These are phyloP conservation scores for Conomelus anceps DNA, from an alignment of 2,888 invertebrate genomes.

Conservation along the genomic window DNA sequence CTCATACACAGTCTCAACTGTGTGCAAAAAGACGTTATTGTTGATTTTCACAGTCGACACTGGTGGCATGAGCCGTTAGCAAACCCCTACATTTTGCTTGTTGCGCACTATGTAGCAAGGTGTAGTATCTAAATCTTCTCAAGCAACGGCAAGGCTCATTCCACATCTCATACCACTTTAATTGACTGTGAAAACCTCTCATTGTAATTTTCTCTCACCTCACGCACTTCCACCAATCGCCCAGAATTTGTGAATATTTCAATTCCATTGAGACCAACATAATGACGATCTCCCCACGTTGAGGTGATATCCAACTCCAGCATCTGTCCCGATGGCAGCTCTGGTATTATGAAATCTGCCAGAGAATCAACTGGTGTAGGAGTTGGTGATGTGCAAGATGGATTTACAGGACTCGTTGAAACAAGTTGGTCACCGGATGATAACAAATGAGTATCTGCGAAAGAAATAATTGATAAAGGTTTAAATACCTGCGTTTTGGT, in stretches of 20 bases:
- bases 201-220: slow-evolving; percentile 44
- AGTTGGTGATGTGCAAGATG: background rate
- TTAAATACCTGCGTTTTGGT: too few relatives aligned
- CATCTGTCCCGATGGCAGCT: slow-evolving; percentile 61
- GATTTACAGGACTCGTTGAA: background rate
- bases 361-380: background rate
- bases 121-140: too few relatives aligned
- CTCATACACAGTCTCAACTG: too few relatives aligned
- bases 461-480: background rate
- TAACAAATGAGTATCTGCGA: background rate
- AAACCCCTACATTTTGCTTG: too few relatives aligned
- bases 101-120: too few relatives aligned
- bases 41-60: too few relatives aligned
- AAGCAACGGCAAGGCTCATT: too few relatives aligned
- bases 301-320: slow-evolving; percentile 60
- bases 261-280: slow-evolving; percentile 71
- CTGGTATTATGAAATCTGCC: slow-evolving; percentile 64
- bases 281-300: slow-evolving; percentile 75
- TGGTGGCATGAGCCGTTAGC: too few relatives aligned
- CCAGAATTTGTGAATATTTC: slow-evolving; percentile 64
- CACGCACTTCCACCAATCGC: slow-evolving; percentile 50
- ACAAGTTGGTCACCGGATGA: background rate
- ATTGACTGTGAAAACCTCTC: background rate
- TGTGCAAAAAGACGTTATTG: too few relatives aligned
- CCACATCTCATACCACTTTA: too few relatives aligned